phyloP scores from a whole-genome alignment of 2,797 vertebrate species.

The Gorsachius magnificus region DNA sequence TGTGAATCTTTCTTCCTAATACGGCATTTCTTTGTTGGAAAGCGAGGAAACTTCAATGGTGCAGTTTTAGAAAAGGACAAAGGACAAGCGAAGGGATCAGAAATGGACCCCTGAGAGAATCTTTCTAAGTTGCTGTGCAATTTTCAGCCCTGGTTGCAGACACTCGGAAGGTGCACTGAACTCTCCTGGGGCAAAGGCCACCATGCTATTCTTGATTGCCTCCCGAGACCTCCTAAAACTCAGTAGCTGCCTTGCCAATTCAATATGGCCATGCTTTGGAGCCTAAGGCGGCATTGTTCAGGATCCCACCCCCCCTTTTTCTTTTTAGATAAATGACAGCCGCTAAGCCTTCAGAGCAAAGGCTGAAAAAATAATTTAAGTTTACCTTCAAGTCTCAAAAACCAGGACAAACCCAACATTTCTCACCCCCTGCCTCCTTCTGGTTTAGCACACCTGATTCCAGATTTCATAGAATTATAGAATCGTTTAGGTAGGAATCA shows the following conservation, averaged over 20 bases:
- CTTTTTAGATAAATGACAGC: background rate
- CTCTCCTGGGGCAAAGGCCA: background rate
- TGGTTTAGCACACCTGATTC: background rate
- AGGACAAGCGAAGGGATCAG: background rate
- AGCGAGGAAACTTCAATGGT: background rate
- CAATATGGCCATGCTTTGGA: rapidly evolving
- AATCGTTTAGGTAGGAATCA: too few species aligned
- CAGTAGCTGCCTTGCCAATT: background rate
- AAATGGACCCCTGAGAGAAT: background rate
- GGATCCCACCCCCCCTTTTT: background rate
- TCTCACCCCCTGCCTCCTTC: background rate
- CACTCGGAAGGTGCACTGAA: background rate
- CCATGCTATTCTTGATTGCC: background rate
- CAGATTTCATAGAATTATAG: too few species aligned
- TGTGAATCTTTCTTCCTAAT: background rate
- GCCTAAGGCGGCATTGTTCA: background rate
- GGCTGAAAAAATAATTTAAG: background rate
- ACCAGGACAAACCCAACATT: background rate
- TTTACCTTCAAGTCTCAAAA: background rate
- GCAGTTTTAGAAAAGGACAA: background rate
- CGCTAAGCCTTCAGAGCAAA: background rate
- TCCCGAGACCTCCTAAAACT: background rate
- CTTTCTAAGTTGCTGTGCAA: background rate
- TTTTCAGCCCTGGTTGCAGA: background rate
- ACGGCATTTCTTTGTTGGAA: background rate